Base-by-base conservation (phyloP, 37 sponge, comb jelly and placozoan species). In the Petrosia ficiformis region DNA sequence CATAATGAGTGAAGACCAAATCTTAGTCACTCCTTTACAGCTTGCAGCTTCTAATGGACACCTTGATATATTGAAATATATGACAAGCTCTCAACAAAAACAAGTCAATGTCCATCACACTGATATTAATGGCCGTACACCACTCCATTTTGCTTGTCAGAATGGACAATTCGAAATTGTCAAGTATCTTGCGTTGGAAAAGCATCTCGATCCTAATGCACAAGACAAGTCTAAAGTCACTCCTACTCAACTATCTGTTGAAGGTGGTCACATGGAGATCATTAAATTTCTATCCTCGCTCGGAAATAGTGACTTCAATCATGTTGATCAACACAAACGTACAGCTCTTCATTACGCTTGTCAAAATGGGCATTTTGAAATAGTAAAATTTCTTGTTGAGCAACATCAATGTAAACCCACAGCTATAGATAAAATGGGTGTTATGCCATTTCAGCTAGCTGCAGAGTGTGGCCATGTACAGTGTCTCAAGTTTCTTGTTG, bases 381-480 rank as follows among this genome's bases (percentile, higher is more conserved):
- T 82, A 11, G 75, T 78, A 29, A 70, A 65, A 57, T 39, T 68
- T 61, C 22, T 61, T 26, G 63, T 61, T 1, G 52, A 38, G 1
- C 71, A 82, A 43, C 58, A 68, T 35, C 38, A 72, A 42, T 44
- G 54, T 19, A 41, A 57, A 4, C 11, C 22, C 34, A 69, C 24
- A 6, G 59, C 39, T 8, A 67, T 4, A 29, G 83, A 82, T 41
- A 39, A 66, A 25, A 42, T 36, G 3, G 66, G 71, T 61, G 42
- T 84, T 19, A 72, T 57, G 36, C 78, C 84, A 37, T 41, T 72
- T 44, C 73, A 77, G 6, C 61, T 76, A 3, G 76, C 84, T 69
- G 77, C 70, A 56, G 67, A 69, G 21, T 59, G 70, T 39, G 86
- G 86, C 0, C 39, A 85, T 42, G 3, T 74, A 8, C 58, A 76